Base-by-base conservation (phyloP, 2,888 invertebrate genomes). In the Cremastinae sp. region DNA sequence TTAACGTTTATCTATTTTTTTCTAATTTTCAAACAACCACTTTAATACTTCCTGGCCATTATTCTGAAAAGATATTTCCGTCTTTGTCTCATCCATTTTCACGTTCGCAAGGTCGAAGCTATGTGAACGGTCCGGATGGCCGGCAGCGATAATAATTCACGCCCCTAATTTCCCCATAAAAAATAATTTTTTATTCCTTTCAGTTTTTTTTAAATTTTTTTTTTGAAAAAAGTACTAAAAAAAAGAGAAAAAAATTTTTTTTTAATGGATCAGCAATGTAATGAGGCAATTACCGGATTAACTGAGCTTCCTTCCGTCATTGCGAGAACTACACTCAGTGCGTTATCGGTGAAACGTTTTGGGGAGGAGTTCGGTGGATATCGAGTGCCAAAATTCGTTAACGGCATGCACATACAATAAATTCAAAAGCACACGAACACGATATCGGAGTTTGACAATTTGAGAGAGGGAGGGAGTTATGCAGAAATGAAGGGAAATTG, bases 11-110 rank as follows among this genome's bases (percentile, higher is more conserved):
- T 5, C 28, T 28, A n/a, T 22, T 47, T 45, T 36, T 5, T n/a
- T 20, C 0, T 41, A 20, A 47, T 53, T 54, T 47, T 7, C 22
- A 8, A 22, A 56, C 22, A 0, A 28, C 47, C 22, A 3, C 38
- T 70, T 70, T 61, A 28, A 61, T 53, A 18, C 16, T 2, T 5
- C 12, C 20, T 14, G 53, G 28, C n/a, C 18, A 54, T 54, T 54
- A 18, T 64, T 56, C n/a, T 36, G 56, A 9, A 8, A 56, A 34
- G 28, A n/a, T n/a, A n/a, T n/a, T n/a, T n/a, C n/a, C n/a, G n/a
- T n/a, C 28, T 28, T 28, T 5, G 28, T n/a, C 28, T 28, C 2
- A 28, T 28, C 28, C 28, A 28, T 3, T 28, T 28, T 28, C 28
- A 28, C 28, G 2, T 5, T 28, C 28, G 2, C 28, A 28, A 28